These are phyloP conservation scores for Alcis repandata DNA, from an alignment of 2,888 invertebrate species.

Conservation along the genomic window DNA sequence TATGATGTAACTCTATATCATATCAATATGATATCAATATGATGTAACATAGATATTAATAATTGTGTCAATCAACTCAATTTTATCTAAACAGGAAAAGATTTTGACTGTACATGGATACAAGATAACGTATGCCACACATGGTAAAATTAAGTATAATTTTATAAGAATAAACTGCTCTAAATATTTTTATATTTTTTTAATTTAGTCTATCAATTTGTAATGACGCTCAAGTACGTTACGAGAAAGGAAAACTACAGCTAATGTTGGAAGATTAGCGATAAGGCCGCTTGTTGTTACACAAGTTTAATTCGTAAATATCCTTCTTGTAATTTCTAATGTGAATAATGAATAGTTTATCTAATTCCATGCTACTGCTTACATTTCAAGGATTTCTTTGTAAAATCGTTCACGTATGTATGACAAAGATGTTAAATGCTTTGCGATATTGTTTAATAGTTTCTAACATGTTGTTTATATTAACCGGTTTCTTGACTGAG, in stretches of 20 bases:
- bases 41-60: neutral
- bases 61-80: slow-evolving; percentile 30
- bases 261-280: too few relatives aligned
- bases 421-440: slow-evolving; percentile 1
- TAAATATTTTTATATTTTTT: neutral
- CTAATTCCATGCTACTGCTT: too few relatives aligned
- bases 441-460: neutral
- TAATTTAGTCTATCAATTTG: too few relatives aligned
- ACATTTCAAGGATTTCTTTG: too few relatives aligned
- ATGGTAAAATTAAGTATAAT: neutral
- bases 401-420: neutral
- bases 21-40: too few relatives aligned
- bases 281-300: too few relatives aligned
- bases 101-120: slow-evolving; percentile 24
- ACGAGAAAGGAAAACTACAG: too few relatives aligned
- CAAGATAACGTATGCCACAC: slow-evolving; percentile 20
- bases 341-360: neutral
- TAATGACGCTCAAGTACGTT: too few relatives aligned
- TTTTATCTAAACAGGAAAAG: slow-evolving; percentile 32
- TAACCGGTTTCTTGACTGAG: slow-evolving; percentile 8
- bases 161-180: neutral
- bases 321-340: too few relatives aligned
- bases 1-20: too few relatives aligned
- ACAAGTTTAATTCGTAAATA: too few relatives aligned
- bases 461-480: slow-evolving; percentile 8